Evolutionary conservation across 2,113 vertebrate genomes (phyloP), one percentile per base, ranked within the genome.

Genomic region (Phaetusa simplex): DNA sequence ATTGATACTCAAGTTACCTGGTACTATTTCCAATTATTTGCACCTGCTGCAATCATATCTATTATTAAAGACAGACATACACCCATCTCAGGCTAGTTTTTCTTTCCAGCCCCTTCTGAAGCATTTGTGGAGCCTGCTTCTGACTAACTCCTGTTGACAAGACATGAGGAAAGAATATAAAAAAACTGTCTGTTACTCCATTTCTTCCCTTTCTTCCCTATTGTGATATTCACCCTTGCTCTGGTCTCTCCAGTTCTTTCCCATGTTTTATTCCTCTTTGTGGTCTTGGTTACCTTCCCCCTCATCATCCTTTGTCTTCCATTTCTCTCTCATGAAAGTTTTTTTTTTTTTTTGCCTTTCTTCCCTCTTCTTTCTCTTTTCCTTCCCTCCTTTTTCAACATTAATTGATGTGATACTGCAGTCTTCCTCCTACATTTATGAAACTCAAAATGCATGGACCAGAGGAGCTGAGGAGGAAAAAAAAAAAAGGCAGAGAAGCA

Each of bases 41-140:
- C 72, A 91, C 56, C 36, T 72, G 61, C 78, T 89, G 84, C 70
- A 71, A 65, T 86, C 56, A 17, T 36, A 94, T 93, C 62, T 87
- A 61, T 94, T 94, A 95, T 97, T 96, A 95, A 95, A 94, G 87
- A 79, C 52, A 82, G 64, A 47, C 65, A 45, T 42, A 55, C 14
- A 59, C 34, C 45, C 12, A 36, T 64, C 77, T 65, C 36, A 1
- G 30, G 12, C 19, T 26, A 61, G 23, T 12, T 80, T 88, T 85
- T 78, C 34, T 69, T 86, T 65, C 19, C 27, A 83, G 47, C 22
- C 17, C 52, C 27, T 87, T 76, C 66, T 52, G 38, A 83, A 14
- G 40, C n/a, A 65, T 59, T 87, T 79, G 34, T 27, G 14, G 43
- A 52, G 8, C 65, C 29, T 82, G 50, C 13, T 77, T 56, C 55